Base-by-base conservation (phyloP, 2,888 invertebrate genomes). In the Priocnemis perturbator region DNA sequence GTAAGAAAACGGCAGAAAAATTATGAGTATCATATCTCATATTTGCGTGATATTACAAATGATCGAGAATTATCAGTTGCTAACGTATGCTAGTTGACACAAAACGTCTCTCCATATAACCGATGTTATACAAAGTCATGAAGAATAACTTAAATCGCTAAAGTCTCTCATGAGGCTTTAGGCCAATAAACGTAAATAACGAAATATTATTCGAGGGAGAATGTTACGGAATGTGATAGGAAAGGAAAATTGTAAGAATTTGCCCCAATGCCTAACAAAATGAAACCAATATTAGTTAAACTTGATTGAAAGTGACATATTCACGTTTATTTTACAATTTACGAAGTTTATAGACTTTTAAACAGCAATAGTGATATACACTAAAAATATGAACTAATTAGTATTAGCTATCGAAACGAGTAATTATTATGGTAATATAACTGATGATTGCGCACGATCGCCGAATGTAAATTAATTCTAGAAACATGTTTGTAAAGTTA, bases 181-280 rank as follows among this genome's bases (percentile, higher is more conserved):
- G 37, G 37, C 37, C n/a, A 47, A 47, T 58, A 17, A 59, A 50
- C 23, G 48, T 20, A 26, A 56, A 30, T 53, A 52, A 62, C 52
- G 44, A 45, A 60, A 71, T 60, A 70, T 65, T 55, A 11, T 50
- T 50, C 17, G 57, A 52, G 23, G 57, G 45, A 26, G 57, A 62
- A 71, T 44, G 55, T 64, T 19, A 57, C 67, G 30, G 57, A 19
- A 62, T 55, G 67, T 64, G 30, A 11, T 15, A 30, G 73, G 2
- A 69, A 20, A 60, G 11, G 66, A 7, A 63, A 59, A 57, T 63
- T 68, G 56, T 60, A 63, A 66, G 37, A 60, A 70, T 71, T 55
- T 60, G 70, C 66, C 71, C 69, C 64, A 63, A 70, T 79, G 78
- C 79, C 79, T 77, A 59, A 72, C 77, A 64, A 79, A 77, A 73